A percentile compares a stretch with the other conserved stretches of the same genome.
Evolutionary conservation across 2,797 vertebrate genomes (phyloP).

Genomic region (Paguma larvata): DNA sequence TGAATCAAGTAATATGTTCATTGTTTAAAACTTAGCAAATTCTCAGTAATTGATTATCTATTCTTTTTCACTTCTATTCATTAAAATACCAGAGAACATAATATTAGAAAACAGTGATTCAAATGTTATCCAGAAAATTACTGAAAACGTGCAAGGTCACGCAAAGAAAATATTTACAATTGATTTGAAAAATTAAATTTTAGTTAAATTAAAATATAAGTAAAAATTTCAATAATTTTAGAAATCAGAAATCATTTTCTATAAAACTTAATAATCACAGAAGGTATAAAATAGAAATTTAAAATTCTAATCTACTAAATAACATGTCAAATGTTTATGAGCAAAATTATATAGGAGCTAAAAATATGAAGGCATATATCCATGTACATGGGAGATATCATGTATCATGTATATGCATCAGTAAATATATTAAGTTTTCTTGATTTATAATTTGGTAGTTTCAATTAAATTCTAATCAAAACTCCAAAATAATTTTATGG

Average conservation of each 20-base stretch:
- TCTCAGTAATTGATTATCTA: not conserved
- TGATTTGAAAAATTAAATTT: not conserved
- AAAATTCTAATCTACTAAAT: not conserved
- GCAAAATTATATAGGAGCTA: not conserved
- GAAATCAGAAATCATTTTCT: not conserved
- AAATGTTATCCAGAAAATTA: not conserved
- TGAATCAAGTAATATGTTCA: not conserved
- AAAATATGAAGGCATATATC: not conserved
- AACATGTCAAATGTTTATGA: not conserved
- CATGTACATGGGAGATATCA: too few relatives aligned
- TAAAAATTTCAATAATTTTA: not conserved
- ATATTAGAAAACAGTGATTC: not conserved
- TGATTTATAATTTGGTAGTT: not conserved
- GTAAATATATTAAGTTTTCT: not conserved
- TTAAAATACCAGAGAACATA: slow-evolving; percentile 21
- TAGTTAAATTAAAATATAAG: not conserved
- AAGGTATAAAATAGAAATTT: not conserved
- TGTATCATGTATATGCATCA: too few relatives aligned
- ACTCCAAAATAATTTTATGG: not conserved
- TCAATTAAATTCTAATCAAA: slow-evolving; percentile 1
- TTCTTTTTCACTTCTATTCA: not conserved
- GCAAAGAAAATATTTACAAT: not conserved
- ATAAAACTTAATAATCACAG: not conserved
- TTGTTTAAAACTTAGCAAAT: not conserved
- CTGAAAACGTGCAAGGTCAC: not conserved